Conservation (phyloP, 2,888 invertebrate species). For the Suillia variegata region DNA sequence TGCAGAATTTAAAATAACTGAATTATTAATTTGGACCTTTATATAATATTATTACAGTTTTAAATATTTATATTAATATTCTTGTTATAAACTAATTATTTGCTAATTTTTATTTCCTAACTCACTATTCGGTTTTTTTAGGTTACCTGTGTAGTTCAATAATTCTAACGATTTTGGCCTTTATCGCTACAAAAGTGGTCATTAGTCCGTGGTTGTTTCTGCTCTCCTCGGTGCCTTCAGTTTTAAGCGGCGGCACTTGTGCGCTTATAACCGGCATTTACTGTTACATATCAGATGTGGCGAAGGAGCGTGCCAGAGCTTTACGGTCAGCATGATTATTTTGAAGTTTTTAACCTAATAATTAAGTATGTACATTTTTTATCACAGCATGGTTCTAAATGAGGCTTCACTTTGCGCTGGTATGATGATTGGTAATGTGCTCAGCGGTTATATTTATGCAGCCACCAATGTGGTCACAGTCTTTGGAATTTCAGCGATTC, state of each 20-base stretch:
- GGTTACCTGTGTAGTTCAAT: slow-evolving; percentile 49
- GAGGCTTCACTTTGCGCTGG: slow-evolving; percentile 68
- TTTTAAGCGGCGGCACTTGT: slow-evolving; percentile 68
- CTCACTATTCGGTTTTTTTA: slow-evolving; percentile 21
- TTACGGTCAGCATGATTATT: slow-evolving; percentile 38
- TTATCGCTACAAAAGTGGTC: slow-evolving; percentile 38
- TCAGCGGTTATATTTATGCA: slow-evolving; percentile 67
- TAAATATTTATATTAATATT: no score
- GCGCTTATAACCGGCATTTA: slow-evolving; percentile 68
- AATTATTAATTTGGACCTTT: no score
- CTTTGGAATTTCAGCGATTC: slow-evolving; percentile 44
- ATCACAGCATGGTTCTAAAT: slow-evolving; percentile 68
- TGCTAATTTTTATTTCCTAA: not conserved
- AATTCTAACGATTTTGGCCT: slow-evolving; percentile 43
- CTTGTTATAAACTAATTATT: not conserved
- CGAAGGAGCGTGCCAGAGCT: slow-evolving; percentile 63
- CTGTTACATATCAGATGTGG: slow-evolving; percentile 73
- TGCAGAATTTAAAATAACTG: no score
- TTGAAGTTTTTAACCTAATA: not conserved
- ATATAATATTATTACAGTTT: no score
- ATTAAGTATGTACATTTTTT: no score
- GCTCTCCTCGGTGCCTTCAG: slow-evolving; percentile 65
- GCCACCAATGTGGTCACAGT: slow-evolving; percentile 49
- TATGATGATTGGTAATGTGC: slow-evolving; percentile 66
- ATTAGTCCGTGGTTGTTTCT: slow-evolving; percentile 62